These are phyloP conservation scores for Gila orcuttii DNA, from an alignment of 2,113 vertebrate species.

Conservation along the genomic window DNA sequence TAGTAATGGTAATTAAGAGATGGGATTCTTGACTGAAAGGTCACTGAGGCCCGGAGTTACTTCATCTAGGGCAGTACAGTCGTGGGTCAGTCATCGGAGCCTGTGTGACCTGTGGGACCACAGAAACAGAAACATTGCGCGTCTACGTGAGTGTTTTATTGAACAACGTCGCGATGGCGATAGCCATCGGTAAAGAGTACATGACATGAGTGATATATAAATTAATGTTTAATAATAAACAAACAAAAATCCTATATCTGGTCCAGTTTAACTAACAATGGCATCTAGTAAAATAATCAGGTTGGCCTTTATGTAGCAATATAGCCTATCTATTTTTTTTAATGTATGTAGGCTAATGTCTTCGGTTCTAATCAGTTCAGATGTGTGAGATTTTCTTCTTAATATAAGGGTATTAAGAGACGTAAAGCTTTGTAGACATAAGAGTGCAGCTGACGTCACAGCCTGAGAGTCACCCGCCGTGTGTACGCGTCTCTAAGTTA, in stretches of 20 bases:
- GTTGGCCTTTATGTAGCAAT: neutral
- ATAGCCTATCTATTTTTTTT: no score
- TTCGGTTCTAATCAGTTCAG: slow-evolving; percentile 44
- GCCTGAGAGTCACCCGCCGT: slow-evolving; percentile 82
- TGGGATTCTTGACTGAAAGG: slow-evolving; percentile 74
- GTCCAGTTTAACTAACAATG: neutral
- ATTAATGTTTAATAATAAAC: neutral
- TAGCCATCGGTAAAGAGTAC: neutral
- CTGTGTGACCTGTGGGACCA: neutral
- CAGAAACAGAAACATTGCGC: neutral
- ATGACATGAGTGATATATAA: neutral
- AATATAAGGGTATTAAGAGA: slow-evolving; percentile 73
- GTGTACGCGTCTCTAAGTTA: slow-evolving; percentile 80
- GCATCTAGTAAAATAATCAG: neutral
- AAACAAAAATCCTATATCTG: neutral
- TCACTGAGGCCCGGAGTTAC: slow-evolving; percentile 71
- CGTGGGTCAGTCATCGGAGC: neutral
- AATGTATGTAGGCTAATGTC: neutral
- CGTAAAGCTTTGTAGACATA: slow-evolving; percentile 73
- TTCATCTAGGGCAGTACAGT: neutral
- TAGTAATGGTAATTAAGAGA: slow-evolving; percentile 72
- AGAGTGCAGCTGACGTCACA: slow-evolving; percentile 75
- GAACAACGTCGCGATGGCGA: neutral
- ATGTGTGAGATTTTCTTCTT: slow-evolving; percentile 69
- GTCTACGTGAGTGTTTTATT: neutral